phyloP scores from a whole-genome alignment of 2,888 invertebrate genomes.

The Euclidia mi region DNA sequence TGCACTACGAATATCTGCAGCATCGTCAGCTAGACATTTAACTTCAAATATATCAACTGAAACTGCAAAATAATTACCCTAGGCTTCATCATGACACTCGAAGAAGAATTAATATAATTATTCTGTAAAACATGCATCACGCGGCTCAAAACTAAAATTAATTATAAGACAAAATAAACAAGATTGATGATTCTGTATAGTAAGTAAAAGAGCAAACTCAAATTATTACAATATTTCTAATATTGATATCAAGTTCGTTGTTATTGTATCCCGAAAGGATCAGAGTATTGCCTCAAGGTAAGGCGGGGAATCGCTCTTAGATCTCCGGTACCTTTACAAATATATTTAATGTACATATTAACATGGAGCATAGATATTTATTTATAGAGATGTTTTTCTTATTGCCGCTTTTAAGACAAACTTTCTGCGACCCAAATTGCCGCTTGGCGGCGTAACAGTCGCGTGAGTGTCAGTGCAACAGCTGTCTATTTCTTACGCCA shows the following conservation, averaged over 20 bases:
- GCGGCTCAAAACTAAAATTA: neutral
- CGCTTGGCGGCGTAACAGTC: too few species aligned
- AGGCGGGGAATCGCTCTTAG: neutral
- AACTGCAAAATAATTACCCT: too few species aligned
- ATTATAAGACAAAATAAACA: conserved; percentile 20
- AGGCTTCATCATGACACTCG: too few species aligned
- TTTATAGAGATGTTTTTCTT: too few species aligned
- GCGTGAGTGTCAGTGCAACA: too few species aligned
- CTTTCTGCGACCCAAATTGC: too few species aligned
- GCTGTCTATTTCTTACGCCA: too few species aligned
- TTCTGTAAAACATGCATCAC: neutral
- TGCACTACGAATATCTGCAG: too few species aligned
- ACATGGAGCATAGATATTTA: too few species aligned
- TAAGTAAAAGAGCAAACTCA: neutral
- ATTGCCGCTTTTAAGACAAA: too few species aligned
- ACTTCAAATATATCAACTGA: too few species aligned
- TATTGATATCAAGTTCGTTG: conserved; percentile 3
- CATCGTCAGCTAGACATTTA: too few species aligned
- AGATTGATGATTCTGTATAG: conserved; percentile 22
- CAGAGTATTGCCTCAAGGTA: conserved; percentile 16
- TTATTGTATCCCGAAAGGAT: conserved; percentile 16
- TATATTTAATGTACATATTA: neutral
- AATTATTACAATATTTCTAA: conserved; percentile 5
- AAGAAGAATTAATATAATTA: neutral
- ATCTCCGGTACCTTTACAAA: conserved; percentile 5